Evolutionary conservation across 2,888 invertebrate species (phyloP).

Genomic region (Diplolepis rosae): DNA sequence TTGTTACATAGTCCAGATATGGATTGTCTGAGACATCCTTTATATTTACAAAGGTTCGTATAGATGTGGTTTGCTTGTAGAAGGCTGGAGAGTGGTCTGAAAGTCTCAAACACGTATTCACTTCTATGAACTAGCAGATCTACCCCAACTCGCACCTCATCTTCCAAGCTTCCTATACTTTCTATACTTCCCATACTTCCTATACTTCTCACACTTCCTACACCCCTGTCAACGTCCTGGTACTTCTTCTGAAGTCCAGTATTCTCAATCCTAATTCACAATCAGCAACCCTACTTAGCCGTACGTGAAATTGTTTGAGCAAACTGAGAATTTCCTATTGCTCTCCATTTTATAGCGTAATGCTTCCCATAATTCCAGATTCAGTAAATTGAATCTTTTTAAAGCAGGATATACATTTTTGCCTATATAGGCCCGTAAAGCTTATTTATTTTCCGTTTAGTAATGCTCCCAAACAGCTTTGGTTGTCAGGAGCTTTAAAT

Average conservation of each 20-base stretch:
- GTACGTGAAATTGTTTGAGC: constrained; percentile 15
- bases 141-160: background rate
- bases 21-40: too few species aligned
- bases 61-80: constrained; percentile 10
- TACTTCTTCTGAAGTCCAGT: constrained; percentile 17
- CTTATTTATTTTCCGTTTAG: too few species aligned
- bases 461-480: too few species aligned
- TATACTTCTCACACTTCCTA: background rate
- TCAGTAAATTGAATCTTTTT: too few species aligned
- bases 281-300: constrained; percentile 25
- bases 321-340: constrained; percentile 25
- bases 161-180: background rate
- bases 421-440: too few species aligned
- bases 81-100: constrained; percentile 7
- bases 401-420: too few species aligned
- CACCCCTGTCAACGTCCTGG: constrained; percentile 4
- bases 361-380: constrained; percentile 7
- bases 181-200: background rate
- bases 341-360: background rate
- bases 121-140: constrained; percentile 1
- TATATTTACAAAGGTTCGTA: background rate
- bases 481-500: too few species aligned
- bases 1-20: background rate
- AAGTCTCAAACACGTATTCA: constrained; percentile 19
- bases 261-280: constrained; percentile 29